Conservation (phyloP, 2,113 vertebrate genomes). For the Cyphomyrus plagiostoma region DNA sequence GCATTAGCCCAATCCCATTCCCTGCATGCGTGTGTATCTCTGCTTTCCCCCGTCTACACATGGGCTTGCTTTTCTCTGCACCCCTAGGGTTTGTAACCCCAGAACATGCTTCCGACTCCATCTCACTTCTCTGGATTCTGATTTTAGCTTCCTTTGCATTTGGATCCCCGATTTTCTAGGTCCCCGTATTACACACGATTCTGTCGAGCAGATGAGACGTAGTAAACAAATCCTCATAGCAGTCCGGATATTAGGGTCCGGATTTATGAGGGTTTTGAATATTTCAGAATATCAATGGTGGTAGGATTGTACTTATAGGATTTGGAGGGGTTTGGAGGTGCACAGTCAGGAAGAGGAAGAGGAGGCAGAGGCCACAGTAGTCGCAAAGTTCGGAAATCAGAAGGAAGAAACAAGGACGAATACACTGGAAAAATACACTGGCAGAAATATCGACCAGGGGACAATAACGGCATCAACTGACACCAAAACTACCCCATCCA, state of each 20-base stretch:
- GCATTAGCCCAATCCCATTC: background rate
- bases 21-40: background rate
- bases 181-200: background rate
- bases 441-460: background rate
- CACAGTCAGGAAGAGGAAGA: slow-evolving; percentile 40
- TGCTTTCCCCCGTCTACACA: background rate
- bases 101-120: background rate
- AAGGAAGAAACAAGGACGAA: background rate
- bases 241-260: slow-evolving; percentile 46
- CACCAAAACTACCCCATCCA: background rate
- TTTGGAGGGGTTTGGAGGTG: slow-evolving; percentile 77
- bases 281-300: slow-evolving; percentile 98
- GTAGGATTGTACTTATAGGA: slow-evolving; percentile 99
- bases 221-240: slow-evolving; percentile 45
- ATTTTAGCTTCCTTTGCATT: background rate
- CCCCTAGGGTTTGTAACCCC: background rate
- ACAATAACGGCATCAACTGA: background rate
- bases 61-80: background rate
- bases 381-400: background rate
- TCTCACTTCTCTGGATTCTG: background rate
- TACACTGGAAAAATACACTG: background rate
- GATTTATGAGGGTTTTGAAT: slow-evolving; percentile 95
- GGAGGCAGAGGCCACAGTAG: slow-evolving; percentile 38
- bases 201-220: background rate
- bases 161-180: background rate